Evolutionary conservation across 1,140 invertebrate genomes (phyloP).

Genomic region (Caerostris extrusa): DNA sequence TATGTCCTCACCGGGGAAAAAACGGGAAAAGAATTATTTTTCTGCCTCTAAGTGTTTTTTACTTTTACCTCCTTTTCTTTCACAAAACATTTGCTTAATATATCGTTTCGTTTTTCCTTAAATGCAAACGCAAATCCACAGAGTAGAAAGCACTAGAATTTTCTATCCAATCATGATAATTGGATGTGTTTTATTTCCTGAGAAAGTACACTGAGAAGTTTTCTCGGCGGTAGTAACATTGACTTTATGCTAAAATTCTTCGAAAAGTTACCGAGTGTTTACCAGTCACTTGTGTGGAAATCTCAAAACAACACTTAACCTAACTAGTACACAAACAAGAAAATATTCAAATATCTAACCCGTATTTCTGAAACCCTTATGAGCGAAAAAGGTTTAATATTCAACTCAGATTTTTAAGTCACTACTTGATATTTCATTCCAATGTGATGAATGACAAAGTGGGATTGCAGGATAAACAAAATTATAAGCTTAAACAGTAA

Average conservation of each 20-base stretch:
- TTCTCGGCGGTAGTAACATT: background rate
- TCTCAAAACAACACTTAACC: no score
- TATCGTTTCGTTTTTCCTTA: background rate
- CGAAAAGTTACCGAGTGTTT: background rate
- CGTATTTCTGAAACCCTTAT: no score
- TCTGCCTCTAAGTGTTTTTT: background rate
- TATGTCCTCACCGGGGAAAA: background rate
- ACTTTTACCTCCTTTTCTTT: background rate
- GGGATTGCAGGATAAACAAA: no score
- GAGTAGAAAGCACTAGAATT: background rate
- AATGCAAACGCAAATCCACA: background rate
- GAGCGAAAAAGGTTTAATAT: no score
- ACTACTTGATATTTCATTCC: no score
- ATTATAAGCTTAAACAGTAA: no score
- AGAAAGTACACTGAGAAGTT: background rate
- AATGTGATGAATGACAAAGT: no score
- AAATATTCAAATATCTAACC: no score
- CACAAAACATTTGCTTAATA: background rate
- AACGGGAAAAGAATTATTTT: background rate
- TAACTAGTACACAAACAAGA: no score
- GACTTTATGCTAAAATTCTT: background rate
- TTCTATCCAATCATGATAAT: background rate
- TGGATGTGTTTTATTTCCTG: background rate
- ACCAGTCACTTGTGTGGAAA: no score
- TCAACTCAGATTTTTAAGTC: no score